These are phyloP conservation scores for Scaptomyza hsui DNA, from an alignment of 1,140 invertebrate species.

Conservation along the genomic window DNA sequence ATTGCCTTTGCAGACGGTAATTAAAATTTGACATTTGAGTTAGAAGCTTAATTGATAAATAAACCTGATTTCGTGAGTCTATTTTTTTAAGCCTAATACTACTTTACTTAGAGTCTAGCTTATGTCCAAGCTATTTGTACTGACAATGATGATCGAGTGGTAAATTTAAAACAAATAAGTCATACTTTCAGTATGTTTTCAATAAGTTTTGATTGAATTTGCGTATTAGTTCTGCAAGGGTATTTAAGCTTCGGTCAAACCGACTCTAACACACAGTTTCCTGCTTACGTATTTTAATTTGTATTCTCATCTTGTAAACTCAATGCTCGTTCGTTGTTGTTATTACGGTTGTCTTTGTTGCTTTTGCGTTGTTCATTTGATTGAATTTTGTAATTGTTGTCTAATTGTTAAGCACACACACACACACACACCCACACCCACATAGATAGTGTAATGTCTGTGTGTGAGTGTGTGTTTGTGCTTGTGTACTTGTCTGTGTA, in stretches of 20 bases:
- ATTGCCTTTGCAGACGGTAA: too few species aligned
- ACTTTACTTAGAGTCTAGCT: too few species aligned
- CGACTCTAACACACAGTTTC: too few species aligned
- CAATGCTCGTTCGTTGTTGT: constrained; percentile 56
- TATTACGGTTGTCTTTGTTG: constrained; percentile 49
- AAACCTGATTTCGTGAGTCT: too few species aligned
- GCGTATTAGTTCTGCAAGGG: neutral
- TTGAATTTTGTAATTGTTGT: constrained; percentile 81
- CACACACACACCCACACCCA: constrained; percentile 9
- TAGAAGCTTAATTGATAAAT: too few species aligned
- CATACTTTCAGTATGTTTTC: too few species aligned
- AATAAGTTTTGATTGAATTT: too few species aligned
- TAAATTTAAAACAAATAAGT: too few species aligned
- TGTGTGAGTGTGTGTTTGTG: constrained; percentile 6
- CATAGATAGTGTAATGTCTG: constrained; percentile 28
- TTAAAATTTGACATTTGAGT: too few species aligned
- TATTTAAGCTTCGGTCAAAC: neutral
- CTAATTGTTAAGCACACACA: constrained; percentile 70
- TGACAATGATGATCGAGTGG: too few species aligned
- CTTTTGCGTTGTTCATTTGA: constrained; percentile 72
- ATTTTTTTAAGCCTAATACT: too few species aligned
- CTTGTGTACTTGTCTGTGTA: neutral
- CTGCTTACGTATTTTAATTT: constrained; percentile 61
- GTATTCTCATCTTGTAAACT: constrained; percentile 37
- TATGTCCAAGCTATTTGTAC: too few species aligned